Evolutionary conservation across 2,888 invertebrate species (phyloP).

Genomic region (Arrhopalites spinosus): DNA sequence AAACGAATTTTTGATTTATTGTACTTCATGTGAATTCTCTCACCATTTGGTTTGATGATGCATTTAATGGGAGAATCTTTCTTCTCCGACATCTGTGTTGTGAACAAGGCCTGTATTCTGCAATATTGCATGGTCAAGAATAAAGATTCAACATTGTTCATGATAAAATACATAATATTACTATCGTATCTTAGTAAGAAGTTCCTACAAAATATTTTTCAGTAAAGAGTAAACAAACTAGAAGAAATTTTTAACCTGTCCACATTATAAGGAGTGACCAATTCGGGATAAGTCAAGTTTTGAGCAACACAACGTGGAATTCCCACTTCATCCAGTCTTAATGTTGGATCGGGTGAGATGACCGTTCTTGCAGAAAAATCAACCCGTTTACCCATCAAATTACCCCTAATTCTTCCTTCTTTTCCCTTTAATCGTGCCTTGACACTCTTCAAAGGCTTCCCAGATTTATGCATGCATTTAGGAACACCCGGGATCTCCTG

Average conservation of each 20-base stretch:
- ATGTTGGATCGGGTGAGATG: conserved; percentile 92
- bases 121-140: no score
- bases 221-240: background rate
- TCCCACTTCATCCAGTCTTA: conserved; percentile 94
- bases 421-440: conserved; percentile 96
- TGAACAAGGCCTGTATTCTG: no score
- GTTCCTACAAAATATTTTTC: background rate
- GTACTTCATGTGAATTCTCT: conserved; percentile 94
- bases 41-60: conserved; percentile 97
- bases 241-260: conserved; percentile 67
- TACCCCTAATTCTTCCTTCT: conserved; percentile 97
- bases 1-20: conserved; percentile 94
- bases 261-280: conserved; percentile 98
- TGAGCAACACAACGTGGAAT: conserved; percentile 97
- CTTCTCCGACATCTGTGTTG: conserved; percentile 75
- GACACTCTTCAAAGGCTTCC: conserved; percentile 91
- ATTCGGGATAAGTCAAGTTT: conserved; percentile 97
- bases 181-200: no score
- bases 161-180: no score
- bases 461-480: conserved; percentile 97
- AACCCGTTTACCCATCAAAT: conserved; percentile 99
- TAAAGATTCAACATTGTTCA: no score
- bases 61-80: conserved; percentile 99
- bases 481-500: conserved; percentile 94
- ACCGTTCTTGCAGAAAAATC: conserved; percentile 99